Percentiles rank a stretch among this genome's conserved stretches.
Evolutionary conservation across 64 coral and sea anemone genomes (phyloP).

Genomic region (Pocillopora damicornis): DNA sequence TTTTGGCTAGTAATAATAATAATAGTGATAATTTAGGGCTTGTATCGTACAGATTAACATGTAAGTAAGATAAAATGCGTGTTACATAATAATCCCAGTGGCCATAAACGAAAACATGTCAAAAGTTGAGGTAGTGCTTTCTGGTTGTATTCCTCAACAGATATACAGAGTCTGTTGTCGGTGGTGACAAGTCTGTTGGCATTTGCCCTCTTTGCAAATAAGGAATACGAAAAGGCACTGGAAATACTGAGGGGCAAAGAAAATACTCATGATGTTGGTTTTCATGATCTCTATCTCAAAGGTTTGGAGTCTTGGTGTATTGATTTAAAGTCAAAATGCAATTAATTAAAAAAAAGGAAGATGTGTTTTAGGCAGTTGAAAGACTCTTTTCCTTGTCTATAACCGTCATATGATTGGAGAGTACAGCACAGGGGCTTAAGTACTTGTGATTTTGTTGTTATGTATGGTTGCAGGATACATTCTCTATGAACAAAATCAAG

Average conservation of each 20-base stretch:
- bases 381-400: too few relatives aligned
- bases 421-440: too few relatives aligned
- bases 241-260: neutral
- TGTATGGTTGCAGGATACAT: constrained; percentile 10
- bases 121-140: neutral
- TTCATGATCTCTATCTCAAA: constrained; percentile 29
- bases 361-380: too few relatives aligned
- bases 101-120: too few relatives aligned
- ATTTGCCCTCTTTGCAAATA: constrained; percentile 10
- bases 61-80: too few relatives aligned
- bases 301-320: neutral
- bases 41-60: too few relatives aligned
- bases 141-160: neutral
- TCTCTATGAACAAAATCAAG: constrained; percentile 18
- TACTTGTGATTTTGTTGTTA: neutral
- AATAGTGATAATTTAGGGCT: too few relatives aligned
- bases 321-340: too few relatives aligned
- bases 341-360: too few relatives aligned
- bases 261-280: constrained; percentile 13
- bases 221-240: constrained; percentile 1
- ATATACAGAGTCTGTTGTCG: constrained; percentile 13
- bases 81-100: too few relatives aligned
- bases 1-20: too few relatives aligned
- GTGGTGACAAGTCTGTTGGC: constrained; percentile 40
- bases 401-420: too few relatives aligned